Conservation (phyloP, 2,113 vertebrate genomes). For the Thunnus thynnus region DNA sequence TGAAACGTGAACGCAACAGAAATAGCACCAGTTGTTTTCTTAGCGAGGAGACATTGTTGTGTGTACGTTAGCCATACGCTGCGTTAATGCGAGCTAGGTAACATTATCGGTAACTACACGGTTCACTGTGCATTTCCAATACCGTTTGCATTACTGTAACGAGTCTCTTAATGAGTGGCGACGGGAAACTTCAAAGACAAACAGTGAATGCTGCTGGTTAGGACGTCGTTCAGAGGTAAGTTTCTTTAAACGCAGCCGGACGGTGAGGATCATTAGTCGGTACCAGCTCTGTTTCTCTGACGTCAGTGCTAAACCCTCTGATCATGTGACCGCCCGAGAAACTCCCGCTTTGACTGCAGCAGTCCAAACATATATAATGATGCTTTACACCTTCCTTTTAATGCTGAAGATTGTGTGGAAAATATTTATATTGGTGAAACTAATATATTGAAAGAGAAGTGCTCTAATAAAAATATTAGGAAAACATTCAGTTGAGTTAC, state of each 20-base stretch:
- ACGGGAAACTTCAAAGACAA: background rate
- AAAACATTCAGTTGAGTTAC: too few relatives aligned
- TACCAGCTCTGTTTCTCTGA: constrained; percentile 60
- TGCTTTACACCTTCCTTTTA: too few relatives aligned
- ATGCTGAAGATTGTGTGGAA: too few relatives aligned
- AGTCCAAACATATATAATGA: too few relatives aligned
- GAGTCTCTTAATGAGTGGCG: background rate
- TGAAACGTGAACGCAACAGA: constrained; percentile 32
- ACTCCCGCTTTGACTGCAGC: background rate
- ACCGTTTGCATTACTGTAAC: background rate
- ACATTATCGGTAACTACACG: background rate
- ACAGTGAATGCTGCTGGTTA: background rate
- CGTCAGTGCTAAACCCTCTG: constrained; percentile 51
- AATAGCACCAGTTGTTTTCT: background rate
- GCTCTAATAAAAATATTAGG: too few relatives aligned
- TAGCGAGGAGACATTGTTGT: constrained; percentile 53
- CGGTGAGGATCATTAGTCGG: constrained; percentile 28
- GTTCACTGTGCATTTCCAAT: background rate
- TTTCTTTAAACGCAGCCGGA: background rate
- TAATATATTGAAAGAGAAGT: too few relatives aligned
- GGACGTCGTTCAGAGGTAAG: background rate
- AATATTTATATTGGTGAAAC: too few relatives aligned
- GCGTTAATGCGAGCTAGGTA: background rate
- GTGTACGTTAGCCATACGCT: background rate
- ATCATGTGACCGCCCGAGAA: constrained; percentile 58